Base-by-base conservation (phyloP, 2,113 vertebrate genomes). In the Nansenia antarctica region DNA sequence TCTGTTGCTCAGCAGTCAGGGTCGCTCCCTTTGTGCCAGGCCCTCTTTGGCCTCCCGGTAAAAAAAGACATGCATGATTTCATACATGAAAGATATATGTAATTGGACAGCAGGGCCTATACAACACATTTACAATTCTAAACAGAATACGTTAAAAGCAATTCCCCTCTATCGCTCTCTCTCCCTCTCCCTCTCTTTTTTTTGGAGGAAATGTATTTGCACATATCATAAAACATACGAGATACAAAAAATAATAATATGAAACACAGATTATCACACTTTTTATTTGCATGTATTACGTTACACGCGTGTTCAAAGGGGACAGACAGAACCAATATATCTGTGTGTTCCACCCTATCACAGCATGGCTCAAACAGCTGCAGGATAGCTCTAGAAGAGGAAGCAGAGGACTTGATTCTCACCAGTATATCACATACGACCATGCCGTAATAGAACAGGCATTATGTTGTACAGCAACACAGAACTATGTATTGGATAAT, bases 31-130 rank as follows among this genome's bases (percentile, higher is more conserved):
- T 90, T 92, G 90, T 91, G 87, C 81, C 70, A 60, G 70, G 84
- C 82, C 85, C 86, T 82, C 81, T 80, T 76, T 74, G 74, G 76
- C 79, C 78, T 24, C 15, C 32, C 52, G 69, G 73, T 66, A 77
- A 82, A 79, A 81, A 69, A 74, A 81, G 72, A 71, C 88, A 89
- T 88, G 90, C 91, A 91, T 92, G 91, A 91, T 90, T 92, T 92
- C 85, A 91, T 91, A 91, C 88, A 91, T 91, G 91, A 90, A 90
- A 92, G 90, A 91, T 90, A 87, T 89, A 90, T 91, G 91, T 92
- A 92, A 93, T 92, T 91, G 89, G 89, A 92, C 90, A 83, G 86
- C 86, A 73, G 81, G 74, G 85, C 82, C 90, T 81, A 85, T 90
- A 84, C 83, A 65, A 82, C 81, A 52, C 84, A 92, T 92, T 89